Percentiles rank a stretch among this genome's conserved stretches.
These are phyloP conservation scores for Calidris pygmaea DNA, from an alignment of 2,113 vertebrate species.

Conservation along the genomic window DNA sequence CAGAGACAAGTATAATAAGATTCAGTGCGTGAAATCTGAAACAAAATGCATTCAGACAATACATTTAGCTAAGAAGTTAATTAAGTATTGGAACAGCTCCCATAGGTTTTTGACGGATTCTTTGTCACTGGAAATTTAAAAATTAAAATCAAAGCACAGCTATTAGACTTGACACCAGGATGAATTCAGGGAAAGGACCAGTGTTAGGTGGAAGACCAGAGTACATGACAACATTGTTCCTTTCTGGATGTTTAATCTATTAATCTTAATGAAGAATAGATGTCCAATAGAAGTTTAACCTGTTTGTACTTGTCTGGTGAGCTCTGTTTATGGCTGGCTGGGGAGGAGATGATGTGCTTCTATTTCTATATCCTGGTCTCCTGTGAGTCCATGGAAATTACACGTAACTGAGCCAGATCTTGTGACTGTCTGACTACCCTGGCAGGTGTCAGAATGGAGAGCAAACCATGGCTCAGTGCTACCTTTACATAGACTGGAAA, in stretches of 20 bases:
- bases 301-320: background rate
- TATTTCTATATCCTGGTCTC: background rate
- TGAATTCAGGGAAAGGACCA: background rate
- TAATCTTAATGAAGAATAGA: background rate
- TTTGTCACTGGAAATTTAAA: background rate
- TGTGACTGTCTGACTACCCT: background rate
- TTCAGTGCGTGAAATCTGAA: background rate
- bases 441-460: background rate
- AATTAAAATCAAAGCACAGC: background rate
- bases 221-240: background rate
- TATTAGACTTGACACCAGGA: background rate
- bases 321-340: background rate
- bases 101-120: background rate
- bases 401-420: background rate
- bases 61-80: background rate
- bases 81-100: background rate
- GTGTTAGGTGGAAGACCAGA: background rate
- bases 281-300: background rate
- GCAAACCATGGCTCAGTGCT: background rate
- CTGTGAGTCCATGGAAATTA: background rate
- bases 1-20: background rate
- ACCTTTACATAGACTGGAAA: background rate
- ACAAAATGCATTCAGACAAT: background rate
- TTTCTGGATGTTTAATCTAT: background rate
- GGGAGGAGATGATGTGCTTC: background rate